Conservation (phyloP, 2,113 vertebrate species). For the Ctenodactylus gundi region DNA sequence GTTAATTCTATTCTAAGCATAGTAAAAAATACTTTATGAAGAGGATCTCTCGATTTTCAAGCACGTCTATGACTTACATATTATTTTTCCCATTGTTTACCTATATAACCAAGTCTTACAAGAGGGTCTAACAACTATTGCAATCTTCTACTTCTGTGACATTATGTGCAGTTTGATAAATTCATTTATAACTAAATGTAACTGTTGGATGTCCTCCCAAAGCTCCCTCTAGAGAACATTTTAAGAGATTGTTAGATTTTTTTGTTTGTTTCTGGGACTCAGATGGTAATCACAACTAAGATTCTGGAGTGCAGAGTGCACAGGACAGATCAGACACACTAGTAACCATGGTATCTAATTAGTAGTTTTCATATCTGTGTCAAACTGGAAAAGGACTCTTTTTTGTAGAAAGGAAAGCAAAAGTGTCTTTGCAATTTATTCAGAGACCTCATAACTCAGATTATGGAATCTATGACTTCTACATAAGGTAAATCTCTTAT, state of each 20-base stretch:
- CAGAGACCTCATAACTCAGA: background rate
- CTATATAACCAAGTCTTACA: background rate
- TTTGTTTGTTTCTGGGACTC: background rate
- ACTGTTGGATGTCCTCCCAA: background rate
- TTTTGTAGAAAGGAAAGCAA: constrained; percentile 8
- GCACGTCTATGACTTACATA: background rate
- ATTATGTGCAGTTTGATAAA: background rate
- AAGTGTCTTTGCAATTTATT: background rate
- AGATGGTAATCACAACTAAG: background rate
- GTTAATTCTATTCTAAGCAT: background rate
- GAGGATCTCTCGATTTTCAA: background rate
- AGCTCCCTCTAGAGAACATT: background rate
- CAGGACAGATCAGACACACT: background rate
- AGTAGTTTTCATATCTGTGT: background rate
- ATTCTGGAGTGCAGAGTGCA: background rate
- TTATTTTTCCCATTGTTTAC: background rate
- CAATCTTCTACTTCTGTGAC: background rate
- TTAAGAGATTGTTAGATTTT: background rate
- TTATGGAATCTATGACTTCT: constrained; percentile 55
- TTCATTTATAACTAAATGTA: background rate
- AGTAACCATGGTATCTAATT: background rate
- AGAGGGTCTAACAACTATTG: background rate
- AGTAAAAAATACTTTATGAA: background rate
- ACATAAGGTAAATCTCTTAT: constrained; percentile 47
- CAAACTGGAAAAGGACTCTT: background rate